Evolutionary conservation across 2,797 vertebrate genomes (phyloP), one percentile per base, ranked within the genome.

Genomic region (Dendrocincla fuliginosa): DNA sequence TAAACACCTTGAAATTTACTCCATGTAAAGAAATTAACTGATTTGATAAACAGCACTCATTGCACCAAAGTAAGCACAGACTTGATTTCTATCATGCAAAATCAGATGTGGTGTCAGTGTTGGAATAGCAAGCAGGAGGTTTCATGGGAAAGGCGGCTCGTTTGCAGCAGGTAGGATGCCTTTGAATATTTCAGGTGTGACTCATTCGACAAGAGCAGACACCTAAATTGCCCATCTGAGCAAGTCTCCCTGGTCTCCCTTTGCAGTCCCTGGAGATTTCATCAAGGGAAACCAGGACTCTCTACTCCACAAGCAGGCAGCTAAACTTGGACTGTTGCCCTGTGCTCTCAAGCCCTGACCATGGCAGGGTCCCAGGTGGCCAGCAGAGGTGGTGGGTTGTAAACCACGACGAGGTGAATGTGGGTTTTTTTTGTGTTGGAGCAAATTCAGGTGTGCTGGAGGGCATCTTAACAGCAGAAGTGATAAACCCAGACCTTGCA

Each of bases 101-200:
- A 84, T 28, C 82, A 93, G 82, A 46, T 83, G 39, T 39, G 56
- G 49, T 89, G 91, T 78, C 84, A 75, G 89, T 30, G 71, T 68
- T 73, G 8, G 4, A 86, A 77, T n/a, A 70, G 64, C 55, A 77
- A 95, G 42, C 73, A 89, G 76, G 69, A 93, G 79, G 73, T 91
- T 92, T 83, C 93, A 91, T 86, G 93, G 85, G 94, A 96, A 94
- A 95, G 79, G 55, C 69, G 41, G 44, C 78, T 80, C 47, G 65
- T 83, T 81, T 78, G 73, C 79, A 95, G 89, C 56, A 37, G 35
- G 82, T 89, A 94, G 57, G 73, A 68, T 88, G 91, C 44, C 73
- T 96, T 75, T 88, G 91, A 95, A 90, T 93, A 86, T 95, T 96
- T 96, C 11, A 1, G 57, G 85, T 88, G 93, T 63, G 73, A 96